A percentile compares a stretch with the other conserved stretches of the same genome.
These are phyloP conservation scores for Agrilus cyanescens DNA, from an alignment of 2,888 invertebrate genomes.

Conservation along the genomic window DNA sequence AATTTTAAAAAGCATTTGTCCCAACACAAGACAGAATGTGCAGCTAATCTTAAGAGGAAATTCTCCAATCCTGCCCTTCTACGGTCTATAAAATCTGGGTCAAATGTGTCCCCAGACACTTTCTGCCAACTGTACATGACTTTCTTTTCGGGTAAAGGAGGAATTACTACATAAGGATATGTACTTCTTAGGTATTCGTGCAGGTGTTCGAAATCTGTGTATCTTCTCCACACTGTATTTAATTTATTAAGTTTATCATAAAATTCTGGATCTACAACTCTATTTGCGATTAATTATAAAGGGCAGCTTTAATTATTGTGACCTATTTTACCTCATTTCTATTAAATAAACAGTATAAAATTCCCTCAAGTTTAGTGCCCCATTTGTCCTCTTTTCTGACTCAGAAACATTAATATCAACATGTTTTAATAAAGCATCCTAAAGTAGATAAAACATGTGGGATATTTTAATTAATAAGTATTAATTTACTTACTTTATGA, in stretches of 20 bases:
- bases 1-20: constrained; percentile 69
- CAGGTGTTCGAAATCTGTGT: constrained; percentile 75
- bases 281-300: constrained; percentile 28
- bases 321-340: constrained; percentile 53
- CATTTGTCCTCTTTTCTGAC: constrained; percentile 65
- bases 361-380: constrained; percentile 60
- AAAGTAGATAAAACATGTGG: constrained; percentile 16
- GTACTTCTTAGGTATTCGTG: constrained; percentile 63
- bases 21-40: constrained; percentile 59
- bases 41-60: constrained; percentile 62
- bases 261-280: constrained; percentile 50
- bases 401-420: constrained; percentile 65
- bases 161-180: constrained; percentile 70
- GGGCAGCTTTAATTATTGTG: neutral
- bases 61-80: constrained; percentile 71
- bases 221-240: constrained; percentile 64
- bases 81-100: constrained; percentile 76
- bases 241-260: constrained; percentile 48
- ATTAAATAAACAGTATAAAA: constrained; percentile 69
- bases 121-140: constrained; percentile 69
- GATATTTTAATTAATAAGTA: too few relatives aligned
- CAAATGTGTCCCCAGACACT: constrained; percentile 63
- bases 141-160: constrained; percentile 71
- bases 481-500: too few relatives aligned
- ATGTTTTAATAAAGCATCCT: constrained; percentile 58